Percentiles rank a stretch among this genome's conserved stretches.
Conservation (phyloP, 1,140 invertebrate genomes). For the Trypoxylus dichotomus region DNA sequence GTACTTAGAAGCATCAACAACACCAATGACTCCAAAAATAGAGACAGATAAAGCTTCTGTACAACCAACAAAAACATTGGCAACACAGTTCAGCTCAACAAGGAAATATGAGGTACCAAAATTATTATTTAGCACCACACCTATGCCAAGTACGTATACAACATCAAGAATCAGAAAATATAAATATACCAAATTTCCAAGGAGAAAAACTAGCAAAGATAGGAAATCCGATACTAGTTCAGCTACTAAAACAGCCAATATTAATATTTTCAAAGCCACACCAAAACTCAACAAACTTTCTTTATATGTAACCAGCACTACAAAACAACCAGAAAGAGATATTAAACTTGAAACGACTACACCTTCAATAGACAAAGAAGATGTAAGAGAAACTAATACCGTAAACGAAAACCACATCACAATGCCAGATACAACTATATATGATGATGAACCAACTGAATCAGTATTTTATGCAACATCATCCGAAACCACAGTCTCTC, state of each 20-base stretch:
- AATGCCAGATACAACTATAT: neutral
- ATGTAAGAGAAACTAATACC: neutral
- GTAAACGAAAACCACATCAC: neutral
- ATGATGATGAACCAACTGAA: too few relatives aligned
- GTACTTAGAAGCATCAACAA: neutral
- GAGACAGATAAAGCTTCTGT: neutral
- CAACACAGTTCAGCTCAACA: neutral
- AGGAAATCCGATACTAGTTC: neutral
- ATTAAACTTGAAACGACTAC: neutral
- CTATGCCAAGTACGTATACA: neutral
- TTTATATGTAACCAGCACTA: neutral
- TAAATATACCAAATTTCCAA: neutral
- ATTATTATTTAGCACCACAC: neutral
- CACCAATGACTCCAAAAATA: neutral
- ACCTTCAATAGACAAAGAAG: neutral
- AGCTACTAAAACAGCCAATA: neutral
- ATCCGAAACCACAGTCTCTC: neutral
- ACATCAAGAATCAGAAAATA: neutral
- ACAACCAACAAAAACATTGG: neutral
- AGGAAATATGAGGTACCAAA: neutral
- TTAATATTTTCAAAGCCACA: neutral
- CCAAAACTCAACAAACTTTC: neutral
- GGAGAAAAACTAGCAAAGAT: neutral
- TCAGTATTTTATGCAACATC: too few relatives aligned
- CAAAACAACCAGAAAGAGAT: neutral